These are phyloP conservation scores for Cyclargus thomasi DNA, from an alignment of 1,140 invertebrate genomes.

Conservation along the genomic window DNA sequence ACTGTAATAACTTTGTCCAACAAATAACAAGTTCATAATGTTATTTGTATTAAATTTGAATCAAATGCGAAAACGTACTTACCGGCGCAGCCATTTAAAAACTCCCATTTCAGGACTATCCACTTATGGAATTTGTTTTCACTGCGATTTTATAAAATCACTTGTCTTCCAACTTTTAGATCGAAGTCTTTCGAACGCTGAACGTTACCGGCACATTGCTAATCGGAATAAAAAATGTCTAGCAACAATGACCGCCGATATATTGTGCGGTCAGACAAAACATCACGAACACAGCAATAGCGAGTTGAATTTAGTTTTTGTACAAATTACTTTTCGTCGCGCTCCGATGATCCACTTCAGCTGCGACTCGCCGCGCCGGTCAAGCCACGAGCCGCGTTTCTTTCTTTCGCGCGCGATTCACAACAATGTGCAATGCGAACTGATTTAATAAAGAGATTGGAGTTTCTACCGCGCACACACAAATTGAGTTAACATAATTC, in stretches of 20 bases:
- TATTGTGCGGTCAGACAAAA: constrained; percentile 74
- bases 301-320: constrained; percentile 72
- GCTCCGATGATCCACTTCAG: constrained; percentile 69
- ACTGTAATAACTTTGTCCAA: background rate
- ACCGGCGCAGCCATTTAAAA: constrained; percentile 70
- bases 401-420: constrained; percentile 38
- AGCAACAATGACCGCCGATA: constrained; percentile 68
- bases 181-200: constrained; percentile 41
- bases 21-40: background rate
- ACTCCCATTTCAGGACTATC: constrained; percentile 65
- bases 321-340: constrained; percentile 74
- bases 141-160: constrained; percentile 27
- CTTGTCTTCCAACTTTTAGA: constrained; percentile 34
- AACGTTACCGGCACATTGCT: constrained; percentile 64
- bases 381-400: constrained; percentile 39
- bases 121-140: constrained; percentile 44
- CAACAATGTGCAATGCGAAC: constrained; percentile 26
- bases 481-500: background rate
- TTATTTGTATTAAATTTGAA: background rate
- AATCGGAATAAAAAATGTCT: constrained; percentile 59
- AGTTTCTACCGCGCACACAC: background rate
- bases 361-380: constrained; percentile 55
- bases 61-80: constrained; percentile 35
- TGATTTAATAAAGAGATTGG: background rate
- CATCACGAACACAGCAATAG: constrained; percentile 69